Evolutionary conservation across 2,888 invertebrate genomes (phyloP).

Genomic region (Stenichneumon culpator): DNA sequence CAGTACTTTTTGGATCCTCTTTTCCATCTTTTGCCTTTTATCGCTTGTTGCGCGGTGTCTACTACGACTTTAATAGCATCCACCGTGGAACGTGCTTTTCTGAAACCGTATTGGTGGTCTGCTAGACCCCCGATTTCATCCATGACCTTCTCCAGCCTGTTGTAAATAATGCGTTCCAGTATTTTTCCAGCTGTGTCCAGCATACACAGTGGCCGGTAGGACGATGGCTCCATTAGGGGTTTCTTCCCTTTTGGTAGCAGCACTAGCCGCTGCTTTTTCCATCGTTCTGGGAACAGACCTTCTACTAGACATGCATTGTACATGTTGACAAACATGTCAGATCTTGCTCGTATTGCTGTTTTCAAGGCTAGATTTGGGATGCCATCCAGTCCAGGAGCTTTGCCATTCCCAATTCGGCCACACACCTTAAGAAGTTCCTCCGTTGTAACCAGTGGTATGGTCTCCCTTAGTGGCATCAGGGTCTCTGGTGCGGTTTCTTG

Average conservation of each 20-base stretch:
- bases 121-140: slow-evolving; percentile 24
- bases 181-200: slow-evolving; percentile 61
- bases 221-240: slow-evolving; percentile 51
- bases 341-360: slow-evolving; percentile 32
- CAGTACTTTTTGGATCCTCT: slow-evolving; percentile 48
- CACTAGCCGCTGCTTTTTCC: slow-evolving; percentile 63
- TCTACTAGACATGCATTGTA: slow-evolving; percentile 31
- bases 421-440: no score
- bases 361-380: slow-evolving; percentile 57
- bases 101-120: slow-evolving; percentile 56
- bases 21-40: slow-evolving; percentile 62
- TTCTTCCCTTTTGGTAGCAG: slow-evolving; percentile 64
- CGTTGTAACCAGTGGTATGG: no score
- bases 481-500: no score
- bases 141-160: slow-evolving; percentile 29
- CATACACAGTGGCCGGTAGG: slow-evolving; percentile 49
- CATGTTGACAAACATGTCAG: slow-evolving; percentile 50
- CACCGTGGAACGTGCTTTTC: slow-evolving; percentile 42
- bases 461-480: no score
- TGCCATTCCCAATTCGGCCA: slow-evolving; percentile 49
- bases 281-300: slow-evolving; percentile 56
- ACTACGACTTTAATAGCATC: slow-evolving; percentile 52
- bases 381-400: slow-evolving; percentile 55
- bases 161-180: slow-evolving; percentile 42
- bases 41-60: slow-evolving; percentile 24